Evolutionary conservation across 2,797 vertebrate species (phyloP).

Genomic region (Pangasius krempfi): DNA sequence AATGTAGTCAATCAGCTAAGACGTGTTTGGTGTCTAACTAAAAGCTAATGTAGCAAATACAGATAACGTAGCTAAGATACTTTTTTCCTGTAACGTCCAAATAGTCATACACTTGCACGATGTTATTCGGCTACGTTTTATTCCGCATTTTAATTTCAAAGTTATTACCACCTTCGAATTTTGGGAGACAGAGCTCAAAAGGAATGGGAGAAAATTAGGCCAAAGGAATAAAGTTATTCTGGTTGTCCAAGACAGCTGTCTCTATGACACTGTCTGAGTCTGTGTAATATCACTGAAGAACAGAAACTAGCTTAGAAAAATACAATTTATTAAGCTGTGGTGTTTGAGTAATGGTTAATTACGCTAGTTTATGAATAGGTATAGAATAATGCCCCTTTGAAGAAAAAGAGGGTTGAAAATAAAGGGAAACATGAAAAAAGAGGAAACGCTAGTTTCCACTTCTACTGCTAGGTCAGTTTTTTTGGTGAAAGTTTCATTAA

Average conservation of each 20-base stretch:
- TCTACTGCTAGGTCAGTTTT: neutral
- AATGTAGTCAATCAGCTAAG: too few relatives aligned
- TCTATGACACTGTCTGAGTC: neutral
- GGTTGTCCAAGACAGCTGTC: neutral
- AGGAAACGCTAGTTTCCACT: neutral
- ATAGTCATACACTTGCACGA: too few relatives aligned
- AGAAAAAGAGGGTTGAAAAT: neutral
- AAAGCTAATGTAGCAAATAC: too few relatives aligned
- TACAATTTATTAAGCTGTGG: neutral
- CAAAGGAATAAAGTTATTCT: neutral
- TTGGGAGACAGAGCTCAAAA: neutral
- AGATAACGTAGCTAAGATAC: too few relatives aligned
- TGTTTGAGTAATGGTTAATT: neutral
- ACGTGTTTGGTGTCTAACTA: too few relatives aligned
- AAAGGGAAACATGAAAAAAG: neutral
- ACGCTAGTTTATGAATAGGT: neutral
- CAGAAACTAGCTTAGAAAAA: neutral
- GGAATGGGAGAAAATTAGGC: neutral
- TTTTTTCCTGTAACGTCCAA: too few relatives aligned
- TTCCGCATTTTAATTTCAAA: neutral
- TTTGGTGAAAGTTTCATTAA: neutral
- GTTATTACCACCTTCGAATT: neutral
- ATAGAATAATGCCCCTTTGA: neutral
- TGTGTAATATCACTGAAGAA: neutral
- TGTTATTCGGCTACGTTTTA: too few relatives aligned